Evolutionary conservation across 2,797 vertebrate genomes (phyloP).

Genomic region (Acanthurus leucopareius): DNA sequence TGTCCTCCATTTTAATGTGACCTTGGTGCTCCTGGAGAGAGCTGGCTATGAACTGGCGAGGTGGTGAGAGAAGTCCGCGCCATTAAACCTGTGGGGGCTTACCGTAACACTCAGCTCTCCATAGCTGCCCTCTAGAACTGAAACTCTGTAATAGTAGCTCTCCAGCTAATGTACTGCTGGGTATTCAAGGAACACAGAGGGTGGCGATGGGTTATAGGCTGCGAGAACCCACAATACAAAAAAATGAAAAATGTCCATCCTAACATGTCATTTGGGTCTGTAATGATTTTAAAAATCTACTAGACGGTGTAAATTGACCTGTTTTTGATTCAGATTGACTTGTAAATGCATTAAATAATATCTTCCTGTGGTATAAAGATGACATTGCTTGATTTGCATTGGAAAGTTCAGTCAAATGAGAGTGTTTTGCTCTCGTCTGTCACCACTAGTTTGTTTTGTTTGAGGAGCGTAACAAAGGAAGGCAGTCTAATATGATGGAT

Average conservation of each 20-base stretch:
- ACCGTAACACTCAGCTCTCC: constrained; percentile 65
- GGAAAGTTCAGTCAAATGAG: constrained; percentile 22
- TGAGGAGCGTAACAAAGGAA: constrained; percentile 1
- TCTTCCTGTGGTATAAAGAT: neutral
- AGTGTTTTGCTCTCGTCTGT: neutral
- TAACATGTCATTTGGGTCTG: constrained; percentile 41
- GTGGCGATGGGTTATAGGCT: constrained; percentile 40
- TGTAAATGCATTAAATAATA: constrained; percentile 20
- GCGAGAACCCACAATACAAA: constrained; percentile 35
- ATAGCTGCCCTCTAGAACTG: constrained; percentile 53
- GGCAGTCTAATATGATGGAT: neutral
- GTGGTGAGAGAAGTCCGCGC: constrained; percentile 61
- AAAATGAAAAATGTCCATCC: constrained; percentile 38
- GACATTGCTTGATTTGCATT: constrained; percentile 23
- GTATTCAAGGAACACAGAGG: constrained; percentile 70
- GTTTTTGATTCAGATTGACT: constrained; percentile 8
- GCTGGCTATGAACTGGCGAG: constrained; percentile 61
- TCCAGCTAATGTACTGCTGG: constrained; percentile 78
- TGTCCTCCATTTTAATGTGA: constrained; percentile 77
- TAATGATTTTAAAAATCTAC: constrained; percentile 41
- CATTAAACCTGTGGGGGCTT: constrained; percentile 76
- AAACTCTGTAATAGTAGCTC: constrained; percentile 71
- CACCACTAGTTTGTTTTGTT: neutral
- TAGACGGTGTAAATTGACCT: constrained; percentile 15
- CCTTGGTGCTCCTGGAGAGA: constrained; percentile 77